A percentile compares a stretch with the other conserved stretches of the same genome.
These are phyloP conservation scores for Gymnothorax reevesii DNA, from an alignment of 2,797 vertebrate genomes.

Conservation along the genomic window DNA sequence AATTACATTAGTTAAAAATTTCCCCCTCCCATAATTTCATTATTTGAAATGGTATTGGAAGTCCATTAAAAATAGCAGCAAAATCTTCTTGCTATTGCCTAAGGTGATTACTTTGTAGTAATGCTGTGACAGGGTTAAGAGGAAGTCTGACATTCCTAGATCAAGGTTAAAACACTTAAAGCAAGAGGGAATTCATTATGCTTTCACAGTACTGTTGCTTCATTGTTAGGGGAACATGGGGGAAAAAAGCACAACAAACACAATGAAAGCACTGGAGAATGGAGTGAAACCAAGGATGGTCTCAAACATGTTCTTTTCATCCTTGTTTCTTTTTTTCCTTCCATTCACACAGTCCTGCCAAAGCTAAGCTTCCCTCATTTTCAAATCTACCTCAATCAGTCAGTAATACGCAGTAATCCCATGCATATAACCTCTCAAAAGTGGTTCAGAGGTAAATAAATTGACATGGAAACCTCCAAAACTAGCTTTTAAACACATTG, in stretches of 20 bases:
- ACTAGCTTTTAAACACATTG: neutral
- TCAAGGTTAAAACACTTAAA: conserved; percentile 39
- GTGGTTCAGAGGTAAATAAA: conserved; percentile 8
- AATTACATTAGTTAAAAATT: conserved; percentile 5
- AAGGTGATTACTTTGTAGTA: conserved; percentile 13
- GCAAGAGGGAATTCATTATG: conserved; percentile 32
- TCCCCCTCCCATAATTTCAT: neutral
- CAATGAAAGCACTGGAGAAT: conserved; percentile 4
- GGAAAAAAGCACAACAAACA: conserved; percentile 11
- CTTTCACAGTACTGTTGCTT: neutral
- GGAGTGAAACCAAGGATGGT: neutral
- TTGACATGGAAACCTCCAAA: neutral
- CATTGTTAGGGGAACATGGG: conserved; percentile 11
- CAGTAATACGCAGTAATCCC: conserved; percentile 7
- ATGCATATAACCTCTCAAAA: neutral
- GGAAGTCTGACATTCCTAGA: conserved; percentile 18
- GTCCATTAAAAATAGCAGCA: conserved; percentile 17
- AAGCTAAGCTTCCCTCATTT: neutral
- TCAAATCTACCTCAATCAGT: conserved; percentile 6
- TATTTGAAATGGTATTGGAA: neutral
- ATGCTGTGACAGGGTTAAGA: conserved; percentile 22
- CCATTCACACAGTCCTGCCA: too few relatives aligned
- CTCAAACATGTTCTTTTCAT: neutral
- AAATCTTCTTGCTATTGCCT: neutral
- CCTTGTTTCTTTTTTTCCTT: neutral